Evolutionary conservation across 2,797 vertebrate species (phyloP).

Genomic region (Anas georgica): DNA sequence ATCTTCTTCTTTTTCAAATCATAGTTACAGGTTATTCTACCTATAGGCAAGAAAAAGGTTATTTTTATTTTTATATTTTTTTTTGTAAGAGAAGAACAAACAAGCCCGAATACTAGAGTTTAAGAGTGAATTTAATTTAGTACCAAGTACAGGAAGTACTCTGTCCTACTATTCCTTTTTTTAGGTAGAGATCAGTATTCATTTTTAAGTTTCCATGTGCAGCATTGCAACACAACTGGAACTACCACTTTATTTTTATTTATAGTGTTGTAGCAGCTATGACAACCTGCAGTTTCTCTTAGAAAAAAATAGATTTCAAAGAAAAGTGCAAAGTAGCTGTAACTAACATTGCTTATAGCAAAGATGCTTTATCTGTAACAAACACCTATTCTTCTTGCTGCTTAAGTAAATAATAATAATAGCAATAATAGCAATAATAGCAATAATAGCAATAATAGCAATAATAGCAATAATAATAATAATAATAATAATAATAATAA

Average conservation of each 20-base stretch:
- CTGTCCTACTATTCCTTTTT: background rate
- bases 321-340: constrained; percentile 17
- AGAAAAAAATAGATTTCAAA: constrained; percentile 17
- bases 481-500: background rate
- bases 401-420: background rate
- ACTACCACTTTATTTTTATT: constrained; percentile 25
- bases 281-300: constrained; percentile 22
- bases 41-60: background rate
- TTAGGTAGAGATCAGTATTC: background rate
- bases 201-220: background rate
- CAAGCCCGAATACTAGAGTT: background rate
- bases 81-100: background rate
- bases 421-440: background rate
- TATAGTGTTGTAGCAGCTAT: constrained; percentile 7
- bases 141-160: background rate
- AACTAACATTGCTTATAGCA: constrained; percentile 36
- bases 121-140: background rate
- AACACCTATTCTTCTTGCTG: constrained; percentile 7
- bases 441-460: background rate
- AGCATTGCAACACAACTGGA: background rate
- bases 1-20: constrained; percentile 36
- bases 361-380: constrained; percentile 40
- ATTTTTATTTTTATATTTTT: background rate
- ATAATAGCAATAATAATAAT: too few relatives aligned
- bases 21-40: constrained; percentile 10